Evolutionary conservation across 2,797 vertebrate genomes (phyloP), one percentile per base, ranked within the genome.

Genomic region (Acanthurus tractus): DNA sequence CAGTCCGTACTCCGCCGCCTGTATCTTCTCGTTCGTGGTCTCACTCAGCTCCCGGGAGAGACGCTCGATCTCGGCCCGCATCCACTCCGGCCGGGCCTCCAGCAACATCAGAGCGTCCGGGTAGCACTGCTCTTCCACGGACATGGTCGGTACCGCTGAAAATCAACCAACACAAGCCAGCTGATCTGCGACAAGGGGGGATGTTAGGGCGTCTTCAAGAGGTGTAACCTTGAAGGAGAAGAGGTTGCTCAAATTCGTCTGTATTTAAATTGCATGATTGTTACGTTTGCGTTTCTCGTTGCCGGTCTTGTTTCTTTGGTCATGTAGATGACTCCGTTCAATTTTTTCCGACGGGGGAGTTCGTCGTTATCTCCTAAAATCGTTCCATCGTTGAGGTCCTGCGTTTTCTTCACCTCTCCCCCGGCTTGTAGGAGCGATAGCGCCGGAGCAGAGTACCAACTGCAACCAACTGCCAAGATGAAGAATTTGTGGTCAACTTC

Each of bases 1-100:
- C 89, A 99, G 94, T 68, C 98, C 98, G 75, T 99, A 99, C 91
- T 99, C 97, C 56, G 98, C 98, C 74, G 98, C 98, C 93, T 99
- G 98, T 94, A 99, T 98, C 96, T 99, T 99, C 95, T 99, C 96
- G 56, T 95, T 96, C 78, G 96, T 98, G 86, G 98, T 99, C 90
- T 99, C 96, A 25, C 95, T 93, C 92, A 99, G 96, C 88, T 99
- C 98, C 81, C 96, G 96, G 80, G 95, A 96, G 42, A 99, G 94
- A 83, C 98, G 94, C 91, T 96, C 96, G 78, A 97, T 88, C 95
- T 99, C 97, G 3, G 92, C 79, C 76, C 97, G 96, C 92, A 99
- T 94, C 96, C 96, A 97, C 88, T 97, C 95, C 17, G 97, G 96
- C 62, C 88, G 81, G 76, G 93, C 91, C 63, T 96, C 95, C 63